Conservation (phyloP, 2,113 vertebrate species). For the Ciconia boyciana region DNA sequence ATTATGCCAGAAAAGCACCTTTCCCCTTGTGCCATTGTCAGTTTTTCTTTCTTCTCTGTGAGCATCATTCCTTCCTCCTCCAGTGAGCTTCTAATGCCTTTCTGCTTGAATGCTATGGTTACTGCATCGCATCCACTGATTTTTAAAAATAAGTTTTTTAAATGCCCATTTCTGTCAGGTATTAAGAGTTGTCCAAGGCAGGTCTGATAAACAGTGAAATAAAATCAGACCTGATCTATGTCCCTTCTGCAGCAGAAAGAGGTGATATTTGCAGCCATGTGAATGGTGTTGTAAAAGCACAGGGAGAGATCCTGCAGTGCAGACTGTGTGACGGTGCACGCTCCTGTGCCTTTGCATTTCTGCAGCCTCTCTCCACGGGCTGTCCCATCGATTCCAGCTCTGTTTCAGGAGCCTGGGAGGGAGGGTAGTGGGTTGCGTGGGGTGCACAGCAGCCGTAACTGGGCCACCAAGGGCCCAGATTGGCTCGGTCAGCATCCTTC, state of each 20-base stretch:
- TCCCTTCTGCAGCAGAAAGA: not conserved
- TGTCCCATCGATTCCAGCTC: not conserved
- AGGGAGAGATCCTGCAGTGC: not conserved
- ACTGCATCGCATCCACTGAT: not conserved
- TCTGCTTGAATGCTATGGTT: not conserved
- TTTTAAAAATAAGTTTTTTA: not conserved
- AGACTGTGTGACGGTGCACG: fast-evolving
- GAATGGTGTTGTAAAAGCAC: not conserved
- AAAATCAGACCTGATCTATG: not conserved
- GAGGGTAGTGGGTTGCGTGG: fast-evolving
- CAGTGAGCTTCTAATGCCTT: not conserved
- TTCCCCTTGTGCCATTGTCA: not conserved
- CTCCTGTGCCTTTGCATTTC: not conserved
- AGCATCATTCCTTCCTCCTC: not conserved
- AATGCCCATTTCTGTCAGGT: not conserved
- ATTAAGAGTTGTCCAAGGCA: not conserved
- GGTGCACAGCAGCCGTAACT: not conserved
- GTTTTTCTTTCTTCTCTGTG: not conserved
- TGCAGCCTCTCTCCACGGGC: not conserved
- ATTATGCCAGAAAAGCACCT: not conserved
- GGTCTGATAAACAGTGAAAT: not conserved
- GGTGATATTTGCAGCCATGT: not conserved
- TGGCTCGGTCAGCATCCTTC: not conserved
- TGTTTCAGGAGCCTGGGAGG: not conserved
- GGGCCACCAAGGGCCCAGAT: too few species aligned